Evolutionary conservation across 1,140 invertebrate species (phyloP), one percentile per base, ranked within the genome.

Genomic region (Nephila pilipes): DNA sequence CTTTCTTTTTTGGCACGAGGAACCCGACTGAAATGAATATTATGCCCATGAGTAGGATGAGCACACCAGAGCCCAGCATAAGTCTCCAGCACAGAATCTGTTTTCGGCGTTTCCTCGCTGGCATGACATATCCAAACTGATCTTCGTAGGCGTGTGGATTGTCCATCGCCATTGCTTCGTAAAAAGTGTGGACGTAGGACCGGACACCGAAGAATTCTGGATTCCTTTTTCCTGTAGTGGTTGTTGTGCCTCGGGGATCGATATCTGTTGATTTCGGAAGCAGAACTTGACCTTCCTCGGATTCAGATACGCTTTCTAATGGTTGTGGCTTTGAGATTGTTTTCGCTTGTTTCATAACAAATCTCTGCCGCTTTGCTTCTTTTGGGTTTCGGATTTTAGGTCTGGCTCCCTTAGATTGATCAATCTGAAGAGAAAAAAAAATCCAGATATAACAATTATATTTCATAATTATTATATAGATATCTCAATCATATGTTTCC

Each of bases 1-100:
- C 95, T 8, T 95, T 94, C 93, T 95, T 95, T 46, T 95, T 95
- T 2, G 96, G 96, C 54, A 96, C 95, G 14, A 96, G 94, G 94
- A 96, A 96, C 12, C 96, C 96, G 5, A 96, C 95, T 3, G 96
- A 94, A 60, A 96, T 95, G 10, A 96, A 95, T 22, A 96, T 94
- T 8, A 96, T 94, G 0, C 96, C 96, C 83, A 96, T 85, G 32
- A 96, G 94, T 16, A 96, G 94, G 80, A 95, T 96, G 14, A 96
- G 95, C 25, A 93, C 12, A 8, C 96, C 96, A 58, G 60, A 58
- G 4, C 29, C 93, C 6, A 94, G 46, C 2, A 58, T 36, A 8
- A 55, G 25, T 25, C 85, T 87, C 93, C 90, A 92, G 38, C 65
- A 91, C 14, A 91, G 12, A 18, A 87, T 25, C 22, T 91, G 80